Base-by-base conservation (phyloP, 2,888 invertebrate genomes). In the Amphipyra tragopoginis region DNA sequence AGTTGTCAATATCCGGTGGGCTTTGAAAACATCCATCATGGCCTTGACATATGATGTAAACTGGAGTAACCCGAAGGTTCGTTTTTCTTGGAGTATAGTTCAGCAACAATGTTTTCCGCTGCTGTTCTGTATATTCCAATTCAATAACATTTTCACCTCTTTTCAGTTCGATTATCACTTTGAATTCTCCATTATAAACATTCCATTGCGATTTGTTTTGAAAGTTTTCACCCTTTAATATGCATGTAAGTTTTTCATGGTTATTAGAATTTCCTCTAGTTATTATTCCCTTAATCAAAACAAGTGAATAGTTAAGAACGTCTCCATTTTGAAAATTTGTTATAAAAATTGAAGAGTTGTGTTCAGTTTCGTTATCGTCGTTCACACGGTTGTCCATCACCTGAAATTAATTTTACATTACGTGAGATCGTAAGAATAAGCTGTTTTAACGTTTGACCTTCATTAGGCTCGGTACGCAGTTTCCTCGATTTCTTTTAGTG, bases 41-140 rank as follows among this genome's bases (percentile, higher is more conserved):
- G 66, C 97, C 97, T 77, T 96, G 95, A 86, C 98, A 98, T 79
- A 98, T 96, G 54, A 99, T 96, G 85, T 98, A 98, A 14, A 98
- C 95, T 14, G 98, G 98, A 39, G 97, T 96, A 62, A 97, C 97
- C 79, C 96, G 92, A 52, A 96, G 91, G 81, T 96, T 94, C 5
- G 96, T 96, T 68, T 93, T 92, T 62, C 96, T 89, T 11, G 96
- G 96, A 70, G 93, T 90, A 83, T 96, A 96, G 26, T 95, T 91
- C 51, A 97, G 80, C 55, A 90, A 79, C 33, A 97, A 78, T 49
- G 90, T 90, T 72, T 92, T 90, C 48, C 81, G 80, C 76, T 92
- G 88, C 65, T 93, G 91, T 44, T 93, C 89, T 48, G 95, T 91
- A 71, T 95, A 96, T 75, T 95, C 94, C 40, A 97, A 87, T 68